These are phyloP conservation scores for Anneissia japonica DNA, from an alignment of 35 echinoderm and acorn worm genomes.

Conservation along the genomic window DNA sequence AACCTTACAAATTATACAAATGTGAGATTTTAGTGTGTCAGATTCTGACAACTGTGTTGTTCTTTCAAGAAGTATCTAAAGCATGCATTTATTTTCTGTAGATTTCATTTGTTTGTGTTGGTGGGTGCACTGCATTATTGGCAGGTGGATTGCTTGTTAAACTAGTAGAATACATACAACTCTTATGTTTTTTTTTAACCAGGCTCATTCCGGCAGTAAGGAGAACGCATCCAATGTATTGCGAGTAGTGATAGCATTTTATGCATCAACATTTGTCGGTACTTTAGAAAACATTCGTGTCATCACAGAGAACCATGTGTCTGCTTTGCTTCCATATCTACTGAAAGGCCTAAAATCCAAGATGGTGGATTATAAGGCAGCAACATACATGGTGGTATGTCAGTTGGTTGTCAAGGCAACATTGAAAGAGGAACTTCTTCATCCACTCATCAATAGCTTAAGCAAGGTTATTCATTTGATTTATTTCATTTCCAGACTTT, in stretches of 20 bases:
- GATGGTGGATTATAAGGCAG: constrained; percentile 64
- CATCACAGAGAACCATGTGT: constrained; percentile 62
- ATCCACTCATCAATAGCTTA: constrained; percentile 59
- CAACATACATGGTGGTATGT: constrained; percentile 84
- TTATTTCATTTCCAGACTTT: background rate
- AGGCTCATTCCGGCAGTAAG: constrained; percentile 18
- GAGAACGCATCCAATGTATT: constrained; percentile 5
- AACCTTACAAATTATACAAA: too few relatives aligned
- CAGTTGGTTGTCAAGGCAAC: constrained; percentile 58
- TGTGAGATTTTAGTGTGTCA: too few relatives aligned
- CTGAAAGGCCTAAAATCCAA: constrained; percentile 64
- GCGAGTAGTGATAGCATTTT: constrained; percentile 66
- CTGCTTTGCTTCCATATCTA: constrained; percentile 60
- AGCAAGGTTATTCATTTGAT: constrained; percentile 50
- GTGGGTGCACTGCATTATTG: too few relatives aligned
- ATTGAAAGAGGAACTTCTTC: constrained; percentile 37
- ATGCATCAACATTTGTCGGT: constrained; percentile 71
- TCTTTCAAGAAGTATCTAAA: too few relatives aligned
- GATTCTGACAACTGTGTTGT: too few relatives aligned
- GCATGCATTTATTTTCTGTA: too few relatives aligned
- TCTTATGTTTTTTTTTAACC: background rate
- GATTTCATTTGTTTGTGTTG: too few relatives aligned
- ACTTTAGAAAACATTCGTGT: constrained; percentile 40
- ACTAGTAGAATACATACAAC: too few relatives aligned
- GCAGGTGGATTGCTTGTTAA: too few relatives aligned